Evolutionary conservation across 2,888 invertebrate species (phyloP).

Genomic region (Acronicta alni): DNA sequence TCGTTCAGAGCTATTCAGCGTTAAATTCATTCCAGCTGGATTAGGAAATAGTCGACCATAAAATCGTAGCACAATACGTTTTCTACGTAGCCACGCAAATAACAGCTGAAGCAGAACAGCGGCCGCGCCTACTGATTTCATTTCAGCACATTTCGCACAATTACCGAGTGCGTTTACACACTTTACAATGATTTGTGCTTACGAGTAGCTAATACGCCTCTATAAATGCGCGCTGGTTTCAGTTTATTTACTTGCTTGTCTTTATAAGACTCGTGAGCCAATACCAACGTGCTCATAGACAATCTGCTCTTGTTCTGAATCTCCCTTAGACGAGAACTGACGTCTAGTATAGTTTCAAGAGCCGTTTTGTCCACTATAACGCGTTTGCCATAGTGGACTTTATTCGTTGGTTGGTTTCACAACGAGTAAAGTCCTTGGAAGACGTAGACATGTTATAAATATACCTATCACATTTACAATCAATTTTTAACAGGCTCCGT

Average conservation of each 20-base stretch:
- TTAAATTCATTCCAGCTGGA: conserved; percentile 41
- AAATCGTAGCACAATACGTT: conserved; percentile 53
- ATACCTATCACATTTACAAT: conserved; percentile 53
- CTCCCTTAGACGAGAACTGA: conserved; percentile 73
- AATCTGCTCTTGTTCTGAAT: conserved; percentile 79
- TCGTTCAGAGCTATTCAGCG: conserved; percentile 33
- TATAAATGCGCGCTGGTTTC: conserved; percentile 39
- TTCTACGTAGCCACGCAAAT: conserved; percentile 46
- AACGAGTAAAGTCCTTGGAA: conserved; percentile 38
- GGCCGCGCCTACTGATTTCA: conserved; percentile 54
- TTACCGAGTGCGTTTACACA: conserved; percentile 59
- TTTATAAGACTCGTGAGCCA: conserved; percentile 83
- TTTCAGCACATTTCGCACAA: conserved; percentile 58
- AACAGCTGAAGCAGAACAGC: conserved; percentile 54
- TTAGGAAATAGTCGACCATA: conserved; percentile 48
- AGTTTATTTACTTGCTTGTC: conserved; percentile 85
- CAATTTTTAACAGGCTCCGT: conserved; percentile 38
- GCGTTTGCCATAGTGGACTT: too few relatives aligned
- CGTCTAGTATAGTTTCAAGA: conserved; percentile 81
- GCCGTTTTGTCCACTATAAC: conserved; percentile 79
- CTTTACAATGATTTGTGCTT: conserved; percentile 55
- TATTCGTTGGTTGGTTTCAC: too few relatives aligned
- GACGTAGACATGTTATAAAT: conserved; percentile 55
- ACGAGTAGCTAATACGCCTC: conserved; percentile 33
- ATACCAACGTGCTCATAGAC: conserved; percentile 77